Conservation (phyloP, 2,113 vertebrate species). For the Cyprinodon variegatus region DNA sequence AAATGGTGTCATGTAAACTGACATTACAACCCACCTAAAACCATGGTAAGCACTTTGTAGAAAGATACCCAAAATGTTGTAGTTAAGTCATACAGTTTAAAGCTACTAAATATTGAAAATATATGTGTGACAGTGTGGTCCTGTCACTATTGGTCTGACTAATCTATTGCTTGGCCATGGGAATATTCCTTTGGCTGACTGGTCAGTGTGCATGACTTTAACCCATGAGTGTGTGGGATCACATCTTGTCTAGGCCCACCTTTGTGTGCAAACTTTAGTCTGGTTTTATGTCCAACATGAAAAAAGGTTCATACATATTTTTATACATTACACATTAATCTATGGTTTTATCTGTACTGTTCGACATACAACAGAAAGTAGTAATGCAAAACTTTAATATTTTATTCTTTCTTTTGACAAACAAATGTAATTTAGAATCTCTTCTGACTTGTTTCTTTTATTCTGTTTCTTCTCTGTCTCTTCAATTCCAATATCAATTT, state of each 20-base stretch:
- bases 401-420: slow-evolving; percentile 29
- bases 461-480: slow-evolving; percentile 47
- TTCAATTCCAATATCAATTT: slow-evolving; percentile 35
- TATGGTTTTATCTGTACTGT: neutral
- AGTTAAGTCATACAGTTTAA: neutral
- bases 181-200: too few relatives aligned
- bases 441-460: slow-evolving; percentile 47
- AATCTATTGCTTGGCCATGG: too few relatives aligned
- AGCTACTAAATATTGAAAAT: neutral
- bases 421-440: slow-evolving; percentile 30
- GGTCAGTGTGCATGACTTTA: too few relatives aligned
- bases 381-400: slow-evolving; percentile 3
- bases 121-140: too few relatives aligned
- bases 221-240: too few relatives aligned
- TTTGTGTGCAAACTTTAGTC: too few relatives aligned
- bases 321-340: neutral
- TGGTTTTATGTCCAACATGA: neutral
- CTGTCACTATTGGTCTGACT: too few relatives aligned
- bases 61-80: neutral
- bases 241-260: too few relatives aligned
- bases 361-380: slow-evolving; percentile 31
- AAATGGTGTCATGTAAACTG: too few relatives aligned
- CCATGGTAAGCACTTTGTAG: too few relatives aligned
- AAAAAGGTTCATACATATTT: neutral
- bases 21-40: too few relatives aligned